Conservation (phyloP, 2,888 invertebrate species). For the Himalopsyche kuldschensis region DNA sequence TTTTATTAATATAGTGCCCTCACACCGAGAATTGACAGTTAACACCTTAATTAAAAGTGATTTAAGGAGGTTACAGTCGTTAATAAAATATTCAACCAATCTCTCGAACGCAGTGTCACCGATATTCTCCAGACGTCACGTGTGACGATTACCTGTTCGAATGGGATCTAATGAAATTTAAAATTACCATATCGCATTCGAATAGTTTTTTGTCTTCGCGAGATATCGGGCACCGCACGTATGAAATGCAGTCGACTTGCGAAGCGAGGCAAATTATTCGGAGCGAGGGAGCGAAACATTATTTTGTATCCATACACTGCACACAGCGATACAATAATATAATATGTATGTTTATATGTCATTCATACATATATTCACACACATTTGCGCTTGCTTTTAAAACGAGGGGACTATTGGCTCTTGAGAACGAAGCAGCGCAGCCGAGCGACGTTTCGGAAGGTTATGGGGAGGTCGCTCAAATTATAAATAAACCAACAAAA, state of each 20-base stretch:
- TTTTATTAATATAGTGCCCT: too few species aligned
- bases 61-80: too few species aligned
- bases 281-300: neutral
- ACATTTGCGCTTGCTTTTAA: neutral
- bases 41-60: too few species aligned
- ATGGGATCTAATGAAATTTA: too few species aligned
- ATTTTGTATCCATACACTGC: neutral
- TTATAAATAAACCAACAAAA: neutral
- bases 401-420: neutral
- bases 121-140: too few species aligned
- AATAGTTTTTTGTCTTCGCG: neutral
- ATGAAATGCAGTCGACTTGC: neutral
- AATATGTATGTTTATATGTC: neutral
- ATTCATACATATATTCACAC: neutral
- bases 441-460: neutral
- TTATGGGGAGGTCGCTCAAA: neutral
- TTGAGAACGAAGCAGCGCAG: neutral
- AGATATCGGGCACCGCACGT: neutral
- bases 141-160: too few species aligned
- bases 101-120: too few species aligned
- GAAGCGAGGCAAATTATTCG: neutral
- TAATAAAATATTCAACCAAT: too few species aligned
- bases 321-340: too few species aligned
- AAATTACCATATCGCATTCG: too few species aligned
- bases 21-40: too few species aligned